These are phyloP conservation scores for Muscicapa striata DNA, from an alignment of 2,797 vertebrate species.

Conservation along the genomic window DNA sequence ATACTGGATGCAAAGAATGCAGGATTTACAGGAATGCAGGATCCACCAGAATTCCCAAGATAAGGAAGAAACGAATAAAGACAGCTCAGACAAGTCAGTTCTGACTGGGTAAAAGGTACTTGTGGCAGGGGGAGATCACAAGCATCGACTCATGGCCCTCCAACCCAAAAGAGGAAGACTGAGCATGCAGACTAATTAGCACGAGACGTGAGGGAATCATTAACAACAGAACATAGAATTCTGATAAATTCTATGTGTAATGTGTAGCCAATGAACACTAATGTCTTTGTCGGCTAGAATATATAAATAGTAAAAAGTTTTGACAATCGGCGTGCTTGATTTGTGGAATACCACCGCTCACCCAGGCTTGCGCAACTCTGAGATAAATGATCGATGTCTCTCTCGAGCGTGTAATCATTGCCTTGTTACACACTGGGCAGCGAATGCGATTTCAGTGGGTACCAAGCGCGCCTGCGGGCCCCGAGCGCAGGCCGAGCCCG, in stretches of 20 bases:
- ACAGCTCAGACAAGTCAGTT: neutral
- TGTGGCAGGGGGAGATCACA: neutral
- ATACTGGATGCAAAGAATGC: neutral
- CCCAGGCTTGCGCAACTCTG: neutral
- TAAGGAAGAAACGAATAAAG: neutral
- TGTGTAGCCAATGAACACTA: neutral
- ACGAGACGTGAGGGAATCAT: neutral
- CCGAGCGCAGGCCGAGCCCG: rapidly evolving
- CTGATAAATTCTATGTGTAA: neutral
- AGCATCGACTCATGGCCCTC: neutral
- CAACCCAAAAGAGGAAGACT: neutral
- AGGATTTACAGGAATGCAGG: neutral
- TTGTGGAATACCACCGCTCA: neutral
- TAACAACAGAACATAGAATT: neutral
- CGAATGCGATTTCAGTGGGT: rapidly evolving
- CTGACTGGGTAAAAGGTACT: neutral
- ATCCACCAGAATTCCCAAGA: neutral
- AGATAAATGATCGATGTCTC: neutral
- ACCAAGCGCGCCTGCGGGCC: too few relatives aligned
- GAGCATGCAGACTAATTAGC: neutral
- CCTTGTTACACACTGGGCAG: too few relatives aligned
- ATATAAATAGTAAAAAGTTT: neutral
- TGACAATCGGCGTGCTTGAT: neutral
- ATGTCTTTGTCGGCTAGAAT: neutral
- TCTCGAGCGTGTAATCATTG: neutral